phyloP scores from a whole-genome alignment of 2,113 vertebrate genomes.

The Dunckerocampus dactyliophorus region DNA sequence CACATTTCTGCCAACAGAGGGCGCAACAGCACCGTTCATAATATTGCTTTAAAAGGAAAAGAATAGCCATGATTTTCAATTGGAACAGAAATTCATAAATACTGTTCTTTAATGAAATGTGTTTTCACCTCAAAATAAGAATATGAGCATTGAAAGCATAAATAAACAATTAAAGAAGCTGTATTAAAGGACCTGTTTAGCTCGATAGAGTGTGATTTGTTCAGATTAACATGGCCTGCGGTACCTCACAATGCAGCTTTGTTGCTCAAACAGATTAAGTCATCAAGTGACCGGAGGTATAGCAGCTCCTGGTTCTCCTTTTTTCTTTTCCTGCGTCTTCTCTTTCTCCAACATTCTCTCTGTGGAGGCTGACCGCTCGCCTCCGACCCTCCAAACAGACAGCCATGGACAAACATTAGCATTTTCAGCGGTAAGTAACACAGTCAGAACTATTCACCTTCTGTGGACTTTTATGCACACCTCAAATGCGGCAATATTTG shows the following conservation, averaged over 20 bases:
- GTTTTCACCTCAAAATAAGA: no score
- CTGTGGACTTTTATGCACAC: not conserved
- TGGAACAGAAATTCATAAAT: not conserved
- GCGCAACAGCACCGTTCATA: constrained; percentile 8
- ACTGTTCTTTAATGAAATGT: not conserved
- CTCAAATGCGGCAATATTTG: no score
- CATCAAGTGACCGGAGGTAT: constrained; percentile 77
- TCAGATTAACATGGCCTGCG: constrained; percentile 62
- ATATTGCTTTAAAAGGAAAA: not conserved
- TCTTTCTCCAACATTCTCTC: constrained; percentile 38
- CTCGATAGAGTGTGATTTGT: constrained; percentile 40
- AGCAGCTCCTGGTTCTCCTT: constrained; percentile 42
- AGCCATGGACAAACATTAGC: constrained; percentile 12
- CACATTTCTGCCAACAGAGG: constrained; percentile 59
- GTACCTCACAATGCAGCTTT: constrained; percentile 73
- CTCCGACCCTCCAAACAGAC: constrained; percentile 31
- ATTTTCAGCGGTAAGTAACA: constrained; percentile 21
- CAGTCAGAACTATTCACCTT: not conserved
- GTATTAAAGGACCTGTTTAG: constrained; percentile 5
- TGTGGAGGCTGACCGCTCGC: constrained; percentile 16
- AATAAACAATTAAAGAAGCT: constrained; percentile 11
- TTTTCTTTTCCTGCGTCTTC: constrained; percentile 35
- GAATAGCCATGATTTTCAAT: not conserved
- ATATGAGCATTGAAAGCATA: not conserved
- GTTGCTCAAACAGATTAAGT: constrained; percentile 74